Conservation (phyloP, 2,113 vertebrate species). For the Microcebus ravelobensis region DNA sequence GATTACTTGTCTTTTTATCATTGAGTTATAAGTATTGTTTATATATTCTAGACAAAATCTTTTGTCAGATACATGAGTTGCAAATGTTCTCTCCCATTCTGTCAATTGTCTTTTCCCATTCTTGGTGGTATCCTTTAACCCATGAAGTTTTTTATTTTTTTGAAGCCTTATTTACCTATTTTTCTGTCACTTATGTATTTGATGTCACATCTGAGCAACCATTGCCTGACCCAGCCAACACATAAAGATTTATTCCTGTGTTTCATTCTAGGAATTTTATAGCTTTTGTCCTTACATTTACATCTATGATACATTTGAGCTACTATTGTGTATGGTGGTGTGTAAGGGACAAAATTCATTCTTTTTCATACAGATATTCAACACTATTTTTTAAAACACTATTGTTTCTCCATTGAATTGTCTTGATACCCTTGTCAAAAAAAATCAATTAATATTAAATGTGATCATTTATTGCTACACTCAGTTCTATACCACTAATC, state of each 20-base stretch:
- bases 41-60: background rate
- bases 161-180: background rate
- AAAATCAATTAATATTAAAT: background rate
- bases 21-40: background rate
- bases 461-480: background rate
- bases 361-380: background rate
- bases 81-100: background rate
- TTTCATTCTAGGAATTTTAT: background rate
- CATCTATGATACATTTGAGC: background rate
- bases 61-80: background rate
- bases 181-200: background rate
- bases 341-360: background rate
- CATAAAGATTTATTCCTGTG: background rate
- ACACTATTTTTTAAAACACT: background rate
- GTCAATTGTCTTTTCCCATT: background rate
- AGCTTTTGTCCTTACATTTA: background rate
- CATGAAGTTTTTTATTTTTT: background rate
- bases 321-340: background rate
- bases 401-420: background rate
- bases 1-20: background rate
- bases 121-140: background rate
- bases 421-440: background rate
- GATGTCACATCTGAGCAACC: background rate
- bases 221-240: background rate
- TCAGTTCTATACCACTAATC: background rate